Evolutionary conservation across 2,888 invertebrate genomes (phyloP).

Genomic region (Rhingia campestris): DNA sequence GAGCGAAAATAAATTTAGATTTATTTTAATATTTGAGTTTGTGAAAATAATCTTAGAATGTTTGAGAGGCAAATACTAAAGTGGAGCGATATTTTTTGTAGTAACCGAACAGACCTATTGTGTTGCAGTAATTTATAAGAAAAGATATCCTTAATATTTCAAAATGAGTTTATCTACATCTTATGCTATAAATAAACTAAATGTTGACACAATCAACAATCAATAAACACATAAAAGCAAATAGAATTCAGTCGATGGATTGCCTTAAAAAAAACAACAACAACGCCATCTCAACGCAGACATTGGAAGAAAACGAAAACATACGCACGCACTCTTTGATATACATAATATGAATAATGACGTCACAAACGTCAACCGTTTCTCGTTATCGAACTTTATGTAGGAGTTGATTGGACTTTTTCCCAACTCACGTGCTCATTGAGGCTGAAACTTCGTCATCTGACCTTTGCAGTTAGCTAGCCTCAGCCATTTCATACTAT

Average conservation of each 20-base stretch:
- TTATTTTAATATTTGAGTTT: no score
- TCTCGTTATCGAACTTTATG: constrained; percentile 34
- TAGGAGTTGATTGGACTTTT: constrained; percentile 55
- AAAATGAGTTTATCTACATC: neutral
- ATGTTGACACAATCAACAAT: constrained; percentile 1
- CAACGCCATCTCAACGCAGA: constrained; percentile 17
- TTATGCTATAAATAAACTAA: neutral
- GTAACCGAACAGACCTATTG: no score
- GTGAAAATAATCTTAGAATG: no score
- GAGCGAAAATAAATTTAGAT: no score
- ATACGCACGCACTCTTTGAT: neutral
- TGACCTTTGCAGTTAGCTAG: constrained; percentile 29
- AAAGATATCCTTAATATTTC: no score
- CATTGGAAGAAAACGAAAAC: neutral
- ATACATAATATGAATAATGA: constrained; percentile 48
- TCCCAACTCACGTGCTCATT: constrained; percentile 33
- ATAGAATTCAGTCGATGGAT: constrained; percentile 11
- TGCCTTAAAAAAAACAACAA: neutral
- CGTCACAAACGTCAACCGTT: constrained; percentile 44
- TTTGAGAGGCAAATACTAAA: no score
- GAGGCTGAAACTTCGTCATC: constrained; percentile 38
- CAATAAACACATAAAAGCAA: constrained; percentile 9
- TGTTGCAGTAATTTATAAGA: no score
- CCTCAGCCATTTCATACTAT: neutral
- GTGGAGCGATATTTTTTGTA: no score